Evolutionary conservation across 2,888 invertebrate species (phyloP).

Genomic region (Apeira syringaria): DNA sequence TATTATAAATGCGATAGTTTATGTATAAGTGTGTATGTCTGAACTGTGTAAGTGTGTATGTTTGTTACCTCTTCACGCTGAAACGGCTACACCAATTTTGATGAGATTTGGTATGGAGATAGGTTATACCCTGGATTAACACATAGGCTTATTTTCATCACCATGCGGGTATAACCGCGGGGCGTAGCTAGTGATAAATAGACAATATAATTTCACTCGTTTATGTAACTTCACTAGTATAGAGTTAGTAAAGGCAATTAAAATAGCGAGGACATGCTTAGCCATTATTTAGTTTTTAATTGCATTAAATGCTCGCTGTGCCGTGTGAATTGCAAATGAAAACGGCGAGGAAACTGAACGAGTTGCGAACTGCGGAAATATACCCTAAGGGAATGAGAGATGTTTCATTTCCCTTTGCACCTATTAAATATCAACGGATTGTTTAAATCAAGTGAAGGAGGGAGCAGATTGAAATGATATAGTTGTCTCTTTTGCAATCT

Average conservation of each 20-base stretch:
- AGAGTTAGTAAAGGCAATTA: neutral
- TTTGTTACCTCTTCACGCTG: no score
- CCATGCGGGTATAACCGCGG: no score
- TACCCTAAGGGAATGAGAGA: neutral
- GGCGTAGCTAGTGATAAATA: no score
- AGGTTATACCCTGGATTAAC: no score
- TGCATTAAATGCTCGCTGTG: constrained; percentile 7
- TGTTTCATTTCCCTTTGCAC: neutral
- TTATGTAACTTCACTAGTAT: no score
- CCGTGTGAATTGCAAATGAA: constrained; percentile 13
- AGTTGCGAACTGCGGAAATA: neutral
- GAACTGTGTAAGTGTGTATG: no score
- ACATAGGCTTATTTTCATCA: no score
- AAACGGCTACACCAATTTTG: no score
- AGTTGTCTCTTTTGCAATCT: constrained; percentile 11
- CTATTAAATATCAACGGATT: neutral
- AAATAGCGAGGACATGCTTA: neutral
- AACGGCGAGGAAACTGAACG: neutral
- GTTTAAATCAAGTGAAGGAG: constrained; percentile 1
- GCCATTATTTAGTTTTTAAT: constrained; percentile 9
- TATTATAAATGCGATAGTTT: no score
- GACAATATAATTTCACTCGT: no score
- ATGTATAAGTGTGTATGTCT: neutral
- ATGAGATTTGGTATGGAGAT: no score
- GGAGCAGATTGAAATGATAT: constrained; percentile 1